Base-by-base conservation (phyloP, 2,113 vertebrate species). In the Melierax canorus region DNA sequence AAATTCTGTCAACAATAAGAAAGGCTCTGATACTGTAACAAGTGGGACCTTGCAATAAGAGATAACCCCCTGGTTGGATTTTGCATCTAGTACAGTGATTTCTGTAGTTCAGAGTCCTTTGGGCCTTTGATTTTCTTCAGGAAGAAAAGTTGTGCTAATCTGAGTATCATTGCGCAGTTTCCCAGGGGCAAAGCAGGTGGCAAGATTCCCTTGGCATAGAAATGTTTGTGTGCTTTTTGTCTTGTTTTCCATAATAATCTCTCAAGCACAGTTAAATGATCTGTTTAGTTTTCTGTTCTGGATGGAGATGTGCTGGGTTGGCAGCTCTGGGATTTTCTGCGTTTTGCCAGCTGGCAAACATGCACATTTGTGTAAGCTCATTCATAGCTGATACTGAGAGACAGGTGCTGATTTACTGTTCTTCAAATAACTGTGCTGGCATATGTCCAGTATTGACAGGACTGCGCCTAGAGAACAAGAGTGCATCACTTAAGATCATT, bases 401-500 rank as follows among this genome's bases (percentile, higher is more conserved):
- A 92, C 96, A 97, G 96, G 95, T 97, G 95, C 96, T 95, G 96
- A 95, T 94, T 97, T 97, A 96, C 96, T 96, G 97, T 91, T 97
- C 88, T 91, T 95, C 96, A 97, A 87, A 94, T 96, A 97, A 96
- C 83, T 92, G 64, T 43, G 15, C 45, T 97, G 95, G 96, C 94
- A 6, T 10, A 10, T 68, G 51, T 64, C 92, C 96, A 94, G 30
- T 38, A 18, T 77, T 78, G 92, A 81, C 76, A 72, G 12, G 39
- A 41, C 60, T 92, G 68, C 0, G 1, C 76, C 80, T 60, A 20
- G 34, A 48, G 88, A 96, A 94, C 34, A 48, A 22, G 86, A 78
- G 73, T 53, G 39, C 76, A 75, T 89, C 68, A 9, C 73, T 78
- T 32, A 16, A 43, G 68, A 64, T 51, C 36, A 1, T 27, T 29